Percentiles rank a stretch among this genome's conserved stretches.
phyloP scores from a whole-genome alignment of 2,797 vertebrate species.

The Tragelaphus eurycerus region DNA sequence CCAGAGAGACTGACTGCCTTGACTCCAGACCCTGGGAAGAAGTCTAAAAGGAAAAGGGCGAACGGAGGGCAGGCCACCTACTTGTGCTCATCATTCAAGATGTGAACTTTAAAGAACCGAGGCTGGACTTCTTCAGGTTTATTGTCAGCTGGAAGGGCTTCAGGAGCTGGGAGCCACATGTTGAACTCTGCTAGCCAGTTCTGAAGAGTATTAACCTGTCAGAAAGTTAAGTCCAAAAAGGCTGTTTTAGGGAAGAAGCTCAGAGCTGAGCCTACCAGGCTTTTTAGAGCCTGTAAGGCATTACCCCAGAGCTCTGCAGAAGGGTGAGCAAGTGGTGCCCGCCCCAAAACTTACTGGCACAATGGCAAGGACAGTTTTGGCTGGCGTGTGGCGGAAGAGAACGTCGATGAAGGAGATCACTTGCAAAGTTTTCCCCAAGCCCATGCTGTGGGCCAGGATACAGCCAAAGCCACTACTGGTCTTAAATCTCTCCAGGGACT shows the following conservation, averaged over 20 bases:
- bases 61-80: conserved; percentile 81
- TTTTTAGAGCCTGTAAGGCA: neutral
- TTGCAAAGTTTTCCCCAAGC: conserved; percentile 97
- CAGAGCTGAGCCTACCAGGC: neutral
- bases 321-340: neutral
- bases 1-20: neutral
- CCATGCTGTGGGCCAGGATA: conserved; percentile 99
- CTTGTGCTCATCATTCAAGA: conserved; percentile 99
- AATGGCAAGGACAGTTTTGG: conserved; percentile 97
- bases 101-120: conserved; percentile 95
- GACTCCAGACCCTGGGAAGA: neutral
- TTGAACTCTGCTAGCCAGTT: conserved; percentile 99
- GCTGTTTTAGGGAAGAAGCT: conserved; percentile 38
- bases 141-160: conserved; percentile 89
- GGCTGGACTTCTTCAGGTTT: conserved; percentile 88
- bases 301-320: neutral
- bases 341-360: conserved; percentile 91
- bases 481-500: conserved; percentile 96
- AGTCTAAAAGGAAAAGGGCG: neutral
- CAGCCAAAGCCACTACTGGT: conserved; percentile 97
- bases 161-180: conserved; percentile 95
- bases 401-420: conserved; percentile 99
- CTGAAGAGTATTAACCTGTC: conserved; percentile 97
- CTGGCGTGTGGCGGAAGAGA: conserved; percentile 94
- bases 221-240: conserved; percentile 30